These are phyloP conservation scores for Alcedo atthis DNA, from an alignment of 2,797 vertebrate species.

Conservation along the genomic window DNA sequence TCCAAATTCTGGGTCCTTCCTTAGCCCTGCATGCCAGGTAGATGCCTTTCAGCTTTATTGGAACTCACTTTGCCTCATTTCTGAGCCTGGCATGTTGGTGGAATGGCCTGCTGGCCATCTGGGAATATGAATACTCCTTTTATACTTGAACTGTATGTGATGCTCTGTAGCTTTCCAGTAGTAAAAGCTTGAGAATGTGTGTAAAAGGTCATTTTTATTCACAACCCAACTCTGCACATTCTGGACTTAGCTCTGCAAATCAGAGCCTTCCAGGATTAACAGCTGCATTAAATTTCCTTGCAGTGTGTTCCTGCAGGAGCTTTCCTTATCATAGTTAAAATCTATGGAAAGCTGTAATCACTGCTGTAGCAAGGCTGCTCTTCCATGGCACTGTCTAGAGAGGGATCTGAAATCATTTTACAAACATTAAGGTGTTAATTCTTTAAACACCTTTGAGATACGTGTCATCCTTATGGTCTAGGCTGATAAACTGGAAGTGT, in stretches of 20 bases:
- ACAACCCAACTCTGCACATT: background rate
- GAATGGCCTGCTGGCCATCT: background rate
- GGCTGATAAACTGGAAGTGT: slow-evolving; percentile 21
- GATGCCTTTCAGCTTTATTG: background rate
- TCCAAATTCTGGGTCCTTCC: background rate
- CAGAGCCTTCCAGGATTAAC: slow-evolving; percentile 20
- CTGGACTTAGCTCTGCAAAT: background rate
- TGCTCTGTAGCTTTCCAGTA: background rate
- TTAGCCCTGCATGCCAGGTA: background rate
- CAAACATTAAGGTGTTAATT: slow-evolving; percentile 33
- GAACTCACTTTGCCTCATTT: background rate
- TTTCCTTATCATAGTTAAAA: background rate
- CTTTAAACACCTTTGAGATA: slow-evolving; percentile 9
- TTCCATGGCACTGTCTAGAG: background rate
- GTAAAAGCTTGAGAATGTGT: background rate
- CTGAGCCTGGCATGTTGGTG: background rate
- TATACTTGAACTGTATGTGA: background rate
- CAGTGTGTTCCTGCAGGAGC: background rate
- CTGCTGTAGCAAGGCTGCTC: background rate
- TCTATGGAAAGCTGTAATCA: background rate
- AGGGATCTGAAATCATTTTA: background rate
- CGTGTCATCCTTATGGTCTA: background rate
- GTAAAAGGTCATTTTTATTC: slow-evolving; percentile 8
- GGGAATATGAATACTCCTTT: background rate
- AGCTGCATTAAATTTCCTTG: slow-evolving; percentile 3